Percentiles rank a stretch among this genome's conserved stretches.
phyloP scores from a whole-genome alignment of 1,140 invertebrate genomes.

The Cyclina sinensis region DNA sequence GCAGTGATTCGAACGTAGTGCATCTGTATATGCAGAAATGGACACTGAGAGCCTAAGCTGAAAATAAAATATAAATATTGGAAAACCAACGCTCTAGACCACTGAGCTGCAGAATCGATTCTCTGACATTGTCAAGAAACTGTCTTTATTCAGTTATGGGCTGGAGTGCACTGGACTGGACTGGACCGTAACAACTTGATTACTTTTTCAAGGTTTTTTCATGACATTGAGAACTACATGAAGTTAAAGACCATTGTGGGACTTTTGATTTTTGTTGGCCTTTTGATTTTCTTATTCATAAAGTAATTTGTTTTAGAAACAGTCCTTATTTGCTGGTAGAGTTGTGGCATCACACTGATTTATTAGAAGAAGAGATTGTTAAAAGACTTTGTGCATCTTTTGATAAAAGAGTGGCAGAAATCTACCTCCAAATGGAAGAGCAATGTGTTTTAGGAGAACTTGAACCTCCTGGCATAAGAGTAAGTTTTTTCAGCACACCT shows the following conservation, averaged over 20 bases:
- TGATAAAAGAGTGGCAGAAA: conserved; percentile 32
- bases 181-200: too few species aligned
- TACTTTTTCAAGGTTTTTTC: too few species aligned
- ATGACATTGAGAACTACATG: not conserved
- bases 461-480: conserved; percentile 3
- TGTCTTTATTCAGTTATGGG: too few species aligned
- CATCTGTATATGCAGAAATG: too few species aligned
- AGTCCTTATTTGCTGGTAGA: conserved; percentile 29
- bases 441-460: not conserved
- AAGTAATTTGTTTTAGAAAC: conserved; percentile 24
- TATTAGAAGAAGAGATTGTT: conserved; percentile 16
- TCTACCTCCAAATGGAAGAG: conserved; percentile 39
- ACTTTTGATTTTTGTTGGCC: not conserved
- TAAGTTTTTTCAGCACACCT: too few species aligned
- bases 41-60: too few species aligned
- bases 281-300: not conserved
- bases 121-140: too few species aligned
- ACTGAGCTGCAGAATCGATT: too few species aligned
- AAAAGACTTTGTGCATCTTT: conserved; percentile 37
- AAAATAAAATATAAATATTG: too few species aligned
- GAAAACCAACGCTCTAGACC: too few species aligned
- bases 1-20: too few species aligned
- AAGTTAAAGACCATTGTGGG: not conserved
- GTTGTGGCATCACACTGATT: conserved; percentile 41
- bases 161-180: too few species aligned